Conservation (phyloP, 2,888 invertebrate species). For the Melanostoma mellinum region DNA sequence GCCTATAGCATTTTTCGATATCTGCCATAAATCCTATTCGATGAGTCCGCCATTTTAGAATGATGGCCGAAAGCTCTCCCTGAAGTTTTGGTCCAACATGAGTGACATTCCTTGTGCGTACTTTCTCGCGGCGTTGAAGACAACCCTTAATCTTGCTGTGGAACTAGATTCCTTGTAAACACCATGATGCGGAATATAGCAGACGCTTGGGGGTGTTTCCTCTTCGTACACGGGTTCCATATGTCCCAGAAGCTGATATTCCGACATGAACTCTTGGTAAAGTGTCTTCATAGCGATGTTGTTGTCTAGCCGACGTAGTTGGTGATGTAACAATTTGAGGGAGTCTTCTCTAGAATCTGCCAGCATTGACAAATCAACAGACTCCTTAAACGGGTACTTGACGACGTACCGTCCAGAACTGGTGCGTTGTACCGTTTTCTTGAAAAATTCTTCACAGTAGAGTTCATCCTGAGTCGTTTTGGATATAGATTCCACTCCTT, state of each 20-base stretch:
- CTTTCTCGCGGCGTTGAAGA: slow-evolving; percentile 51
- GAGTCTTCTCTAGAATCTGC: slow-evolving; percentile 44
- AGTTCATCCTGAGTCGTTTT: slow-evolving; percentile 43
- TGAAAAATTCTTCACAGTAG: slow-evolving; percentile 45
- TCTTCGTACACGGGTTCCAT: slow-evolving; percentile 37
- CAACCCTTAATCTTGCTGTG: slow-evolving; percentile 55
- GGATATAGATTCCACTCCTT: slow-evolving; percentile 1
- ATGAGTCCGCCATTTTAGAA: slow-evolving; percentile 40
- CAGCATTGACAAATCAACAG: slow-evolving; percentile 24
- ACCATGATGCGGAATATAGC: slow-evolving; percentile 48
- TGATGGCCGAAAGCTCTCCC: slow-evolving; percentile 41
- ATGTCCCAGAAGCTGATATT: slow-evolving; percentile 41
- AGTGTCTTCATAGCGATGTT: slow-evolving; percentile 35
- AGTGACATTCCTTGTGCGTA: slow-evolving; percentile 33
- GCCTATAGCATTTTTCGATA: too few species aligned
- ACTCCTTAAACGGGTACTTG: slow-evolving; percentile 54
- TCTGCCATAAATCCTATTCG: too few species aligned
- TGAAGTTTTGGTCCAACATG: slow-evolving; percentile 58
- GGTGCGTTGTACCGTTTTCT: slow-evolving; percentile 35
- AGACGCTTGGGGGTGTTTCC: slow-evolving; percentile 7
- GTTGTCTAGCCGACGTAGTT: slow-evolving; percentile 45
- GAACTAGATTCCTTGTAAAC: slow-evolving; percentile 59
- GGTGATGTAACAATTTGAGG: slow-evolving; percentile 23
- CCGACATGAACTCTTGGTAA: slow-evolving; percentile 52
- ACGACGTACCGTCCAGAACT: slow-evolving; percentile 39